Base-by-base conservation (phyloP, 2,113 vertebrate species). In the Spheniscus mendiculus region DNA sequence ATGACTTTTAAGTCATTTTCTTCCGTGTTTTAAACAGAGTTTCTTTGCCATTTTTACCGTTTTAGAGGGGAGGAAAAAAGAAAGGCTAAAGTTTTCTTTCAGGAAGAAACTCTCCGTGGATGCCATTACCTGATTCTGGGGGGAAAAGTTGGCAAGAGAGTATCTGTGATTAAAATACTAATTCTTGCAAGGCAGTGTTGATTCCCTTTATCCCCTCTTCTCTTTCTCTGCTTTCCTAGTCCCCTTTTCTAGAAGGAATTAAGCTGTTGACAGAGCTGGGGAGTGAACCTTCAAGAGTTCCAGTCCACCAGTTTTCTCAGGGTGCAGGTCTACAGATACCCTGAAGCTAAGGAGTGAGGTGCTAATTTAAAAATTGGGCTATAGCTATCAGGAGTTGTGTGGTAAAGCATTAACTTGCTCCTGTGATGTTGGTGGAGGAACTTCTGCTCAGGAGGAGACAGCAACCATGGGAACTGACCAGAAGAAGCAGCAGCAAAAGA, bases 281-380 rank as follows among this genome's bases (percentile, higher is more conserved):
- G 55, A 80, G 70, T 34, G 23, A 38, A 38, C 56, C 58, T 87
- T 50, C 86, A 95, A 94, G 62, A 90, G 90, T 78, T 97, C 95
- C 67, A 89, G 21, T 52, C 71, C 79, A 85, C 94, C 86, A 91
- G 12, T 61, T 59, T 95, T 52, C 69, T 89, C 50, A 89, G 84
- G 40, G 79, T 93, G 90, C 85, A 95, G 72, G 55, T 45, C 22
- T 34, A 53, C 17, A 69, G 29, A 38, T 45, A 47, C 12, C 7
- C 29, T 72, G n/a, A 71, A 44, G 40, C 13, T n/a, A 38, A 63
- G 36, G 42, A 40, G 8, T n/a, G 66, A 63, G 30, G 30, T 72
- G 42, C 29, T 88, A 17, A 62, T 38, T 27, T 53, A 53, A 45
- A 38, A 53, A 45, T 49, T 42, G 44, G 45, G 40, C 74, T 38